A percentile compares a stretch with the other conserved stretches of the same genome.
These are phyloP conservation scores for Sinodicranocentrus sp. DNA, from an alignment of 2,888 invertebrate species.

Conservation along the genomic window DNA sequence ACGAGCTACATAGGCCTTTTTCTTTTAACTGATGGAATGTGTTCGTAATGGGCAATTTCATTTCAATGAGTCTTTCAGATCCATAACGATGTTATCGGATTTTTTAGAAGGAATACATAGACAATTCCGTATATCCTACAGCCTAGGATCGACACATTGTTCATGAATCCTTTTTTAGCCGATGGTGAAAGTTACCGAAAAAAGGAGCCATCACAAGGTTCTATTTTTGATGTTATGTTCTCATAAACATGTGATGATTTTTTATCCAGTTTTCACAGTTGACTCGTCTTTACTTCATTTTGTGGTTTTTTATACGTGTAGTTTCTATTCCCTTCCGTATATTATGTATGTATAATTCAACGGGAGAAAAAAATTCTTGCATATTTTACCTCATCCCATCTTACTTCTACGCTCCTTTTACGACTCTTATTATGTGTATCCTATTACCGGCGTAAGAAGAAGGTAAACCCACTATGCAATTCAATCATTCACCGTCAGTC, in stretches of 20 bases:
- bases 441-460: slow-evolving; percentile 45
- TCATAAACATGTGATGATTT: slow-evolving; percentile 16
- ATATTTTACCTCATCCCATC: slow-evolving; percentile 39
- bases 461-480: slow-evolving; percentile 63
- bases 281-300: slow-evolving; percentile 52
- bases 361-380: slow-evolving; percentile 39
- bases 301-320: background rate
- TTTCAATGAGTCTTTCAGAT: slow-evolving; percentile 13
- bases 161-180: background rate
- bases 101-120: background rate
- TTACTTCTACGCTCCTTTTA: slow-evolving; percentile 11
- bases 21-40: slow-evolving; percentile 8
- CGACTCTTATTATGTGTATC: slow-evolving; percentile 8
- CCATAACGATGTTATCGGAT: slow-evolving; percentile 10
- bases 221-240: slow-evolving; percentile 33
- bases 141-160: background rate
- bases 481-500: slow-evolving; percentile 69
- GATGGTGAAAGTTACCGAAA: slow-evolving; percentile 14
- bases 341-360: background rate
- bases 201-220: slow-evolving; percentile 9
- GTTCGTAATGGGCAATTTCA: slow-evolving; percentile 18
- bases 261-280: slow-evolving; percentile 37
- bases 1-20: background rate
- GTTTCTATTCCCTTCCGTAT: too few species aligned
- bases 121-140: background rate